Base-by-base conservation (phyloP, 2,888 invertebrate genomes). In the Horisme vitalbata region DNA sequence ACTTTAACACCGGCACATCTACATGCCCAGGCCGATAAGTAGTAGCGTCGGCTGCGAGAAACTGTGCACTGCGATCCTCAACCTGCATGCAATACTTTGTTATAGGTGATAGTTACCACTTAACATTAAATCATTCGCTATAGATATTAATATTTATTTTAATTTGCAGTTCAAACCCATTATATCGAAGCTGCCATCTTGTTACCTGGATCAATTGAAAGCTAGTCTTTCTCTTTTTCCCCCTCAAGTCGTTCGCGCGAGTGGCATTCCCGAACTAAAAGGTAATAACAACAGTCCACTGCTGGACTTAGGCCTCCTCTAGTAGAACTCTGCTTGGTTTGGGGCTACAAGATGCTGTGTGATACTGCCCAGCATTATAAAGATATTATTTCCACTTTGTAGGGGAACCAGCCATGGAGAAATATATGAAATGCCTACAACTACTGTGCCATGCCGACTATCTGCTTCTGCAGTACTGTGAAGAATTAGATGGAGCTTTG, bases 361-460 rank as follows among this genome's bases (percentile, higher is more conserved):
- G n/a, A n/a, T n/a, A n/a, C n/a, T n/a, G n/a, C n/a, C n/a, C n/a
- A n/a, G n/a, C n/a, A n/a, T n/a, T n/a, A n/a, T n/a, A n/a, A n/a
- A n/a, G n/a, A n/a, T 21, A 12, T 4, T 15, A 10, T 35, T 30
- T 4, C 6, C 27, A 9, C 20, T 28, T 37, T 27, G 14, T 45
- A 48, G 48, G 11, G 4, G 43, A 44, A 3, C 4, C 30, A 2
- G 14, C 20, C 0, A 27, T 50, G 1, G 47, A 54, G 2, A 53
- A 48, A n/a, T 65, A 55, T 13, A 64, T 54, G 38, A 41, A 52
- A 14, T 66, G 72, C 15, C 55, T 83, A 3, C 64, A 67, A 18
- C 43, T 77, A 3, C 45, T 83, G 0, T 61, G 71, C 1, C 76
- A 81, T 12, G 66, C 75, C 0, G 59, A 57, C 2, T 57, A 68